Evolutionary conservation across 2,888 invertebrate genomes (phyloP), one percentile per base, ranked within the genome.

Genomic region (Erebia ligea): DNA sequence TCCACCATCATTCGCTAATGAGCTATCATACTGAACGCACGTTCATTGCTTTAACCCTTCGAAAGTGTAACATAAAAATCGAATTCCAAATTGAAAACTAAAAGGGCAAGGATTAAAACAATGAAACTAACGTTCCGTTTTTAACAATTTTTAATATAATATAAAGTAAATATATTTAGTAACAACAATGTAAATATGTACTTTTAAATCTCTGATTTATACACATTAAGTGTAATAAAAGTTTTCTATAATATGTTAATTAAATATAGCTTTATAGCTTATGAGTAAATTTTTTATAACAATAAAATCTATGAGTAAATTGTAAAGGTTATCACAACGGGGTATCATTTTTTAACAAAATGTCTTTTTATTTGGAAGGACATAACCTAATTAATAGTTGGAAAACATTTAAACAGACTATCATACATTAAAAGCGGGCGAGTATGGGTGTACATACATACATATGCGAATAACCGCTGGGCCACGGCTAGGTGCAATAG

Each of bases 31-130:
- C 68, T 70, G 75, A 68, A 71, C 71, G 80, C 84, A 85, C 88
- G 85, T 85, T 91, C 92, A 92, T 92, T 92, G 92, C 92, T 92
- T 92, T 91, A 91, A 89, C 86, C 92, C 90, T 80, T 75, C 63
- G 21, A 40, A 45, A 42, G 57, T 50, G 56, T 81, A 72, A 75
- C 68, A 50, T 73, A 77, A 77, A 72, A 74, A 67, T 68, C 68
- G 73, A 71, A 67, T 48, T 75, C 65, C 50, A 71, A 73, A 62
- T 56, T 69, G 70, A 63, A 67, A 70, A 58, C 61, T 64, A 68
- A 61, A 73, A 80, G 82, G 89, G 84, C 74, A 77, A 83, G 90
- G 90, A 88, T 87, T 88, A 92, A 92, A 92, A 92, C 92, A 92
- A 92, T 92, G 92, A 92, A 92, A 92, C 92, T 77, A 89, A 77